Base-by-base conservation (phyloP, 2,113 vertebrate genomes). In the Antechinus flavipes region DNA sequence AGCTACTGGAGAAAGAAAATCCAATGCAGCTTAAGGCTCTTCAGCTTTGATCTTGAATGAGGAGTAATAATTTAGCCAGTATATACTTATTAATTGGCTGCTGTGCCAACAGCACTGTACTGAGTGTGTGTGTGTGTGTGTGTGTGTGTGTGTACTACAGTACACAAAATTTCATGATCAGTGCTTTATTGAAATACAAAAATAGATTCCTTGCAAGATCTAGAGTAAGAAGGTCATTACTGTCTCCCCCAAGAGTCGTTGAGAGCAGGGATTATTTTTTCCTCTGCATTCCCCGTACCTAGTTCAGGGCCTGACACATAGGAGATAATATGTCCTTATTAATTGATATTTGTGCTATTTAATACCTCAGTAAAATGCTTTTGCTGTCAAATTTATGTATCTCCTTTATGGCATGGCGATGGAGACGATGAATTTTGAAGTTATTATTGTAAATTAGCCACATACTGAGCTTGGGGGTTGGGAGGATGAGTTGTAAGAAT, bases 1-100 rank as follows among this genome's bases (percentile, higher is more conserved):
- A 55, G 84, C 47, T 46, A 42, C 91, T 50, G 25, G 53, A 90
- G 89, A 96, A 95, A 92, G 84, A 95, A 61, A 54, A 93, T 26
- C 50, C 90, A 26, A 50, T 90, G 1, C 89, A 92, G 23, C 55
- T 92, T 95, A 93, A 94, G 61, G 56, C 93, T 93, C 19, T 4
- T 35, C 11, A 54, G 47, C 35, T 84, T 6, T n/a, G 25, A 92
- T 91, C 30, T 91, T 91, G 16, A 84, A 84, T 42, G 16, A 42
- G 42, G 22, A 42, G 68, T 23, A 84, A 42, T 84, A 42, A 42
- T 84, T 42, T 84, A 42, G 42, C 35, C 68, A 84, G n/a, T 22
- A 84, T 42, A 84, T 4, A 84, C 22, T 84, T 42, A 84, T 84
- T 42, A 84, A 42, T 42, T 84, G 61, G 16, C 61, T 68, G 61